Evolutionary conservation across 2,113 vertebrate species (phyloP), one percentile per base, ranked within the genome.

Genomic region (Entosphenus tridentatus): DNA sequence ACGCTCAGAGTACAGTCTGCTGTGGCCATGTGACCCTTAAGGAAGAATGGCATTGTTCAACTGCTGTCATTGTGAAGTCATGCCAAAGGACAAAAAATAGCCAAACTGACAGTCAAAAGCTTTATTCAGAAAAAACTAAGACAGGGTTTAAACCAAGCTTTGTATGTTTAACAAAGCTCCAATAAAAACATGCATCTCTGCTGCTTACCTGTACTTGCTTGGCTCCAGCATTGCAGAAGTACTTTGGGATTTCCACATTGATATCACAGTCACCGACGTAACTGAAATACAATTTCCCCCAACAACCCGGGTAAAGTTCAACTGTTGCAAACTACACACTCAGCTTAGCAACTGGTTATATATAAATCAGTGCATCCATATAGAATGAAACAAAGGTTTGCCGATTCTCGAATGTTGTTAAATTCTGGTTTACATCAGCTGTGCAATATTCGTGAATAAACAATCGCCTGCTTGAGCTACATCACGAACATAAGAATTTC

Each of bases 221-320:
- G 72, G 95, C 76, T 6, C 93, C 93, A 12, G 84, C 88, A 11
- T 80, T 84, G 82, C 91, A 96, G 2, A 86, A 79, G 57, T 86
- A 76, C 56, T 89, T 84, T 65, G 62, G 62, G 76, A 96, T 78
- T 12, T 85, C 80, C 72, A 85, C 81, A 7, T 87, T 81, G 68
- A 98, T 91, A 79, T 95, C 84, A 70, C 87, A 87, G 72, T 98
- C 93, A 2, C 89, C 85, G 0, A 78, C 72, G 6, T 92, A 98
- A 73, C 93, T 98, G 79, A 70, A 74, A 77, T 9, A 11, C 13
- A 62, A 62, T 39, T 39, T 39, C 39, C 39, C 39, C 39, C 39
- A 39, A 39, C 39, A 67, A 39, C 39, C 39, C 39, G 39, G 39
- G 39, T 39, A 39, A 39, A 39, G 39, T 39, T 39, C 1, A 39